Percentiles rank a stretch among this genome's conserved stretches.
Conservation (phyloP, 2,797 vertebrate genomes). For the Chrysolophus pictus region DNA sequence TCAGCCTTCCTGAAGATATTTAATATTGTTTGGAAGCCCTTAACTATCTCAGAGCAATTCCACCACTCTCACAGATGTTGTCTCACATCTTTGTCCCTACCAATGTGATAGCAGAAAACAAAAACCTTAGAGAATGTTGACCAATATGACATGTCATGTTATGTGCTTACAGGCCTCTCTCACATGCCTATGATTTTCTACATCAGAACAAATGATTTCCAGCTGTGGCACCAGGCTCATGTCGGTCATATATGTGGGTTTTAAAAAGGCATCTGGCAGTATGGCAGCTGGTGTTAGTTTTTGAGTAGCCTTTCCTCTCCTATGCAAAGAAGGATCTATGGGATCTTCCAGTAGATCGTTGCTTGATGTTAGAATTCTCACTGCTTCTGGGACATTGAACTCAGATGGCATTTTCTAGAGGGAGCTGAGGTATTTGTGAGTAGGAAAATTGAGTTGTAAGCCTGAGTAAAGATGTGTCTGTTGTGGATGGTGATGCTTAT, state of each 20-base stretch:
- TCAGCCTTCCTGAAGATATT: background rate
- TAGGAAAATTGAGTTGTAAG: background rate
- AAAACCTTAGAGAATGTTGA: background rate
- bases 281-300: background rate
- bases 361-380: background rate
- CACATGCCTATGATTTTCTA: background rate
- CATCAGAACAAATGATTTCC: background rate
- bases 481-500: background rate
- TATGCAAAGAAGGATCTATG: background rate
- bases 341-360: background rate
- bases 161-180: background rate
- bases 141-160: background rate
- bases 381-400: background rate
- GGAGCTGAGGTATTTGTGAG: background rate
- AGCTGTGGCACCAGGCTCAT: background rate
- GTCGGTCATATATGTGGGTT: background rate
- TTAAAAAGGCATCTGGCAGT: background rate
- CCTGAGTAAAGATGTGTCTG: background rate
- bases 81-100: background rate
- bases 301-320: background rate
- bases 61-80: background rate
- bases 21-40: background rate
- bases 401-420: background rate
- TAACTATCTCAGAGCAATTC: background rate
- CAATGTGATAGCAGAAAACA: fast-evolving